Base-by-base conservation (phyloP, 2,113 vertebrate species). In the Myanophis thanlyinensis region DNA sequence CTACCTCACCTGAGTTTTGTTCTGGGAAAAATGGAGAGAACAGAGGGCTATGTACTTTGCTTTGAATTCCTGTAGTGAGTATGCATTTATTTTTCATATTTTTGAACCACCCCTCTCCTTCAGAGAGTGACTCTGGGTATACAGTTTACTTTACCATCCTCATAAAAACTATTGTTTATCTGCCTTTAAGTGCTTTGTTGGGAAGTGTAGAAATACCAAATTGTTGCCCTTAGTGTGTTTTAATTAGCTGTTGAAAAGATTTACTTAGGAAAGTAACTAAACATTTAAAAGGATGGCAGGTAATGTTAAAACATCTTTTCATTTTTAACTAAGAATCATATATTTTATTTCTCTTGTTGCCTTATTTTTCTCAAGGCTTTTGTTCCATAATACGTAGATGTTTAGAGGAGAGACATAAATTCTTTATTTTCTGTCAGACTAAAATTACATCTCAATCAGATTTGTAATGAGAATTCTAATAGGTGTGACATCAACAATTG, bases 401-500 rank as follows among this genome's bases (percentile, higher is more conserved):
- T 47, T 9, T 89, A 53, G 44, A 53, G n/a, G 12, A 48, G 85
- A n/a, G 27, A 44, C 1, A 30, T 2, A 5, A 0, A 1, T n/a
- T 12, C 53, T 30, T 1, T 6, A 7, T 11, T 23, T 62, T n/a
- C 40, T 47, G 3, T 46, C 46, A 30, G 46, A 0, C 1, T 62
- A 22, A 30, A 85, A 73, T 86, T 9, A 20, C 15, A 1, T 44
- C n/a, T 5, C 59, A 90, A 5, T 90, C 94, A 87, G 73, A 44
- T 85, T 87, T 93, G 25, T 88, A 91, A 95, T 93, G 93, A 95
- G 96, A 95, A 95, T 93, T 92, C 88, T 96, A 96, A 95, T 91
- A 96, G 95, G 93, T 97, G 93, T 96, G 97, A 97, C 95, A 96
- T 94, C 96, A 95, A 91, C 91, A 95, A 95, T 96, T 96, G 97